Evolutionary conservation across 2,113 vertebrate species (phyloP).

Genomic region (Zosterops lateralis): DNA sequence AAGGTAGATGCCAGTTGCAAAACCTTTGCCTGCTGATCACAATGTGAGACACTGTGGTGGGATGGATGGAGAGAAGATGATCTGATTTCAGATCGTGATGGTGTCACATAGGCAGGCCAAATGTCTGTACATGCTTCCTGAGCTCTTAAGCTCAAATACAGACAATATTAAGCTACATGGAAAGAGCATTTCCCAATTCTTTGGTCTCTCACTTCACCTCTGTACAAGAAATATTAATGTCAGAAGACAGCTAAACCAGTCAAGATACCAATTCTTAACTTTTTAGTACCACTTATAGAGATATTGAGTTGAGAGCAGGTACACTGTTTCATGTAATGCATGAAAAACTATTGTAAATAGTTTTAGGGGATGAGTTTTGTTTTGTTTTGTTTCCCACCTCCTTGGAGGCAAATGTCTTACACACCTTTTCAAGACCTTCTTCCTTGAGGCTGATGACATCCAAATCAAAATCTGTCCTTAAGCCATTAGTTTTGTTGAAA

Average conservation of each 20-base stretch:
- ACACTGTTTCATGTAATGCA: not conserved
- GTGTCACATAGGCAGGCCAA: not conserved
- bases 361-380: not conserved
- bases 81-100: not conserved
- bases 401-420: not conserved
- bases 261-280: not conserved
- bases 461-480: conserved; percentile 97
- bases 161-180: not conserved
- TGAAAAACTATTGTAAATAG: not conserved
- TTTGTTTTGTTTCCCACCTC: not conserved
- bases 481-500: conserved; percentile 95
- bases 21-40: not conserved
- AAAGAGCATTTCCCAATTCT: not conserved
- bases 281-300: not conserved
- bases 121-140: not conserved
- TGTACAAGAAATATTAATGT: not conserved
- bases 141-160: not conserved
- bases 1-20: not conserved
- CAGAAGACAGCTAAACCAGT: not conserved
- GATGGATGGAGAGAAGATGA: not conserved
- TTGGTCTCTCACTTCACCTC: not conserved
- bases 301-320: not conserved
- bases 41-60: not conserved
- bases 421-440: conserved; percentile 96
- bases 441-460: conserved; percentile 98